Percentiles rank a stretch among this genome's conserved stretches.
phyloP scores from a whole-genome alignment of 1,140 invertebrate species.

The Drosophila parabipectinata region DNA sequence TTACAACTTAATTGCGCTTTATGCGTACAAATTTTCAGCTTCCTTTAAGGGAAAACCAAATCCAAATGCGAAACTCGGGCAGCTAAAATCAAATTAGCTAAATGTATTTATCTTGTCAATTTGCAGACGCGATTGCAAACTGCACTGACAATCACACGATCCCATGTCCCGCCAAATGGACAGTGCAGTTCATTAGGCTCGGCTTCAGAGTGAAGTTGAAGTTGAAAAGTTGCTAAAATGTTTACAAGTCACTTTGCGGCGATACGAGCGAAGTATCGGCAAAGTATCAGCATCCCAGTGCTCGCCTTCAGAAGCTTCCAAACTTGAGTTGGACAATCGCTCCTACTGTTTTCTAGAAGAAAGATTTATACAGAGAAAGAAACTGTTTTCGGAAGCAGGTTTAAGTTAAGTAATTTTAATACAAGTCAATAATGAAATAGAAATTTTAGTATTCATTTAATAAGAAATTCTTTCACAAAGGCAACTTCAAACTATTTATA shows the following conservation, averaged over 20 bases:
- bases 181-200: constrained; percentile 68
- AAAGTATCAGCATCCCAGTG: constrained; percentile 23
- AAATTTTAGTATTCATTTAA: no score
- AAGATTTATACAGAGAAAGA: constrained; percentile 2
- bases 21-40: constrained; percentile 73
- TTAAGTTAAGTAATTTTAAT: no score
- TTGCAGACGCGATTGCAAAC: constrained; percentile 67
- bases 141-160: constrained; percentile 69
- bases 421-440: no score
- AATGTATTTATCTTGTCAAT: constrained; percentile 83
- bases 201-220: constrained; percentile 47
- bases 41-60: constrained; percentile 37
- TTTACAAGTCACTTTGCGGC: constrained; percentile 80
- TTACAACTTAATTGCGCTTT: constrained; percentile 80
- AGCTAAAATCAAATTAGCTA: constrained; percentile 76
- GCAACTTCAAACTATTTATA: no score
- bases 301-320: constrained; percentile 68
- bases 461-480: no score
- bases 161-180: constrained; percentile 28
- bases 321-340: constrained; percentile 58
- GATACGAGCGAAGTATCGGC: constrained; percentile 18
- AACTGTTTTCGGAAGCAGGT: background rate
- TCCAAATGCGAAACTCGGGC: constrained; percentile 23
- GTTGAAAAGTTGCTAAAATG: constrained; percentile 81
- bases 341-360: constrained; percentile 63